Evolutionary conservation across 2,888 invertebrate genomes (phyloP), one percentile per base, ranked within the genome.

Genomic region (Phrixothrix hirtus): DNA sequence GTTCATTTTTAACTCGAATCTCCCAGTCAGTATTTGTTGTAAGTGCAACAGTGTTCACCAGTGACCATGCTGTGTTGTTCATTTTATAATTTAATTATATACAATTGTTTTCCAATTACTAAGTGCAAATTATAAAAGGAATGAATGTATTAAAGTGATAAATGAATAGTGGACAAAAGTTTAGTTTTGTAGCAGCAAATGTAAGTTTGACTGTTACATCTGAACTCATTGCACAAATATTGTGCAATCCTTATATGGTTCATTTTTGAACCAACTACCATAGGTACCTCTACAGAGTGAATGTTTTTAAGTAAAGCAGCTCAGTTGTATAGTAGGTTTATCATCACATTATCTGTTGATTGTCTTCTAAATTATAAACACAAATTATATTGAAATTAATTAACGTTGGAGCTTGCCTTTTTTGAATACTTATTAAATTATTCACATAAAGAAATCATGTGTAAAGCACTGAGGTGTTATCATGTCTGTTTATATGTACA

Each of bases 231-330:
- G 70, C 70, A 69, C 68, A 46, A 17, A 62, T 64, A 54, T 57
- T 63, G 71, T 70, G 70, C 70, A 69, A 70, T 71, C 61, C 61
- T 55, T 47, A 51, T 53, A 54, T 54, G 72, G 72, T 72, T 71
- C 70, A 65, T 65, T 68, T 68, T 65, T 68, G 69, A 72, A 72
- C 70, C 71, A 63, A 65, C 64, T 71, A 72, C 74, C 73, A 71
- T 72, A 71, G 74, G 75, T 75, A 75, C 75, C 75, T 74, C 73
- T 71, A 64, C 63, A 66, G 70, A 70, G 65, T 71, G 71, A 69
- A 70, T 70, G 71, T 68, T 71, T 67, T 70, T 62, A 67, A 67
- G 68, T 70, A 49, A 60, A 59, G 69, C 69, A 72, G 71, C 71
- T 72, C 70, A 71, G 67, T 69, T 72, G 72, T 72, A 72, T 68